Conservation (phyloP, 2,113 vertebrate species). For the Loxodonta africana region DNA sequence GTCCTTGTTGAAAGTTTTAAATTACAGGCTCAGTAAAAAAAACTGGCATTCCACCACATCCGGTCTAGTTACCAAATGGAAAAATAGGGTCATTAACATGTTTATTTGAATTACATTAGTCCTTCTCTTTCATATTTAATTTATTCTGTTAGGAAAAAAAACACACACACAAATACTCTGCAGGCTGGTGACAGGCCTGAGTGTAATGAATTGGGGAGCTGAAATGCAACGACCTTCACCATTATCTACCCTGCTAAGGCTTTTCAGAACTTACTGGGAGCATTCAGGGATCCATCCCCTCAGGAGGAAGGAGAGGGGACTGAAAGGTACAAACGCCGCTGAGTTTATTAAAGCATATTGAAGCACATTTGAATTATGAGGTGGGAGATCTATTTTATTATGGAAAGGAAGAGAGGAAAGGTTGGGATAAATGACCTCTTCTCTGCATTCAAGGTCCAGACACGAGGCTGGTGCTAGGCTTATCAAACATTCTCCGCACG, state of each 20-base stretch:
- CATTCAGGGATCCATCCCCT: slow-evolving; percentile 30
- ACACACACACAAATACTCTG: slow-evolving; percentile 41
- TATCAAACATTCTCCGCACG: neutral
- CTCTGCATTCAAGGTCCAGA: slow-evolving; percentile 17
- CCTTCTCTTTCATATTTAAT: slow-evolving; percentile 83
- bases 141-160: slow-evolving; percentile 80
- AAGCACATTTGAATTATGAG: slow-evolving; percentile 54
- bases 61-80: slow-evolving; percentile 81
- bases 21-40: slow-evolving; percentile 84
- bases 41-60: slow-evolving; percentile 82
- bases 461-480: neutral
- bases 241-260: slow-evolving; percentile 52
- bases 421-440: slow-evolving; percentile 25
- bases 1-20: slow-evolving; percentile 83
- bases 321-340: neutral
- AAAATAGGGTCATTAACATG: slow-evolving; percentile 83
- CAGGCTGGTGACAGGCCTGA: slow-evolving; percentile 66
- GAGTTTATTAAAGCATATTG: slow-evolving; percentile 58
- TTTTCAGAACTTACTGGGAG: slow-evolving; percentile 63
- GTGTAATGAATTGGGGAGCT: slow-evolving; percentile 77
- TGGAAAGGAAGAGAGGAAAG: slow-evolving; percentile 67
- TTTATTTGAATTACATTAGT: slow-evolving; percentile 84
- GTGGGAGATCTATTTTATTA: slow-evolving; percentile 48
- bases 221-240: slow-evolving; percentile 75
- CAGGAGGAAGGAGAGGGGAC: neutral